These are phyloP conservation scores for Aeoliscus strigatus DNA, from an alignment of 2,797 vertebrate species.

Conservation along the genomic window DNA sequence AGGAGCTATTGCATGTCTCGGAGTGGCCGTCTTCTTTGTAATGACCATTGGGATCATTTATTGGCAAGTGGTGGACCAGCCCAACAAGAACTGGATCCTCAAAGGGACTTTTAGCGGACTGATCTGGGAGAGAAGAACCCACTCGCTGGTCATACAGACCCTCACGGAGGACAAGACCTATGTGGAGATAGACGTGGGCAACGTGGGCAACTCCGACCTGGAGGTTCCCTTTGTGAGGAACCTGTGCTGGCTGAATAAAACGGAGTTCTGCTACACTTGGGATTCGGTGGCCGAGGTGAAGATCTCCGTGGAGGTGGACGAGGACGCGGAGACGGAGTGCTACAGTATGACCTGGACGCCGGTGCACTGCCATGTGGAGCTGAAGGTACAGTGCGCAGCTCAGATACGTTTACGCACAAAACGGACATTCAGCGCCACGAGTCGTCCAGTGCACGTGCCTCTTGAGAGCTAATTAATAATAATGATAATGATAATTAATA, in stretches of 20 bases:
- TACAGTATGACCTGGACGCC: constrained; percentile 84
- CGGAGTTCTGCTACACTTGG: constrained; percentile 89
- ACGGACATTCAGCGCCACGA: too few relatives aligned
- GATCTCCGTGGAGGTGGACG: constrained; percentile 75
- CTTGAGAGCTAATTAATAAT: too few relatives aligned
- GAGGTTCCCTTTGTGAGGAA: constrained; percentile 85
- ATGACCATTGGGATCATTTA: constrained; percentile 95
- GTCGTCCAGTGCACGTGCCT: too few relatives aligned
- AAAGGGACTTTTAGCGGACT: constrained; percentile 81
- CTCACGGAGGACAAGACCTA: constrained; percentile 78
- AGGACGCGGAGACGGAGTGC: constrained; percentile 79
- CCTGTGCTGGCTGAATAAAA: constrained; percentile 84
- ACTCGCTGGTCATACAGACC: constrained; percentile 82
- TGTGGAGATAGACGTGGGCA: constrained; percentile 78
- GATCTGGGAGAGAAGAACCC: constrained; percentile 85
- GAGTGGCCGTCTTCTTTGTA: constrained; percentile 87
- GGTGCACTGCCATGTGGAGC: constrained; percentile 79
- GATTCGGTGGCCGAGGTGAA: constrained; percentile 83
- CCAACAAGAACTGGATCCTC: constrained; percentile 90
- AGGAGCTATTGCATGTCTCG: constrained; percentile 85
- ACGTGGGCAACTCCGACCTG: constrained; percentile 73
- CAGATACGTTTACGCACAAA: too few relatives aligned
- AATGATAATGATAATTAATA: too few relatives aligned
- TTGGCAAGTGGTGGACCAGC: constrained; percentile 92
- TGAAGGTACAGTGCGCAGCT: constrained; percentile 85